Evolutionary conservation across 1,140 invertebrate species (phyloP), one percentile per base, ranked within the genome.

Genomic region (Temnothorax nylanderi): DNA sequence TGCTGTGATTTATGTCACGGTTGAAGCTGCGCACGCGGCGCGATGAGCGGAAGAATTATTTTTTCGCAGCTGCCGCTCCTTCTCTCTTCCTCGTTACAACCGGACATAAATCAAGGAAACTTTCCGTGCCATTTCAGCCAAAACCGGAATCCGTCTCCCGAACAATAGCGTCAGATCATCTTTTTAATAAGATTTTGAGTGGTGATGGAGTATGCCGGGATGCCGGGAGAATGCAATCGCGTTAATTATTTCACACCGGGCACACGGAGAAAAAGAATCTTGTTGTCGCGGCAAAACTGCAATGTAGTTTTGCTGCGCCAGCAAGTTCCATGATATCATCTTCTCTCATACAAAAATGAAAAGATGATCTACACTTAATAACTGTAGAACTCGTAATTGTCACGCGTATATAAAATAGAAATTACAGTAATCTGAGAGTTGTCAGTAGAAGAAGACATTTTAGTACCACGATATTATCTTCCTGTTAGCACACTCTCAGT

Each of bases 11-110:
- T 86, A 86, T 77, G 54, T 58, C 47, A 51, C 47, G n/a, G 58
- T 56, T 51, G 85, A 87, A 76, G 47, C 32, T 56, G 74, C 51
- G 69, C 47, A 56, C 64, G 64, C 64, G 44, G 41, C 74, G 58
- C 82, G 82, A 85, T 84, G 82, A 78, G 74, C 74, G 74, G 56
- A 65, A 65, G 82, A 84, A 78, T 76, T 78, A 78, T 78, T 85
- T 85, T 85, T 85, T 85, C 58, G 32, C 82, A 81, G 80, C 69
- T 60, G 69, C 69, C 74, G 47, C 26, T 26, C 34, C 13, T n/a
- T 54, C 62, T 21, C 72, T 54, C 37, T 44, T 44, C 60, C 72
- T 78, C 82, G 82, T 78, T 78, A 51, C 67, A 74, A 56, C 69
- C 41, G 67, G 80, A 65, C 72, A 62, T 78, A 78, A 85, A 85